These are phyloP conservation scores for Isichthys henryi DNA, from an alignment of 2,113 vertebrate genomes.

Conservation along the genomic window DNA sequence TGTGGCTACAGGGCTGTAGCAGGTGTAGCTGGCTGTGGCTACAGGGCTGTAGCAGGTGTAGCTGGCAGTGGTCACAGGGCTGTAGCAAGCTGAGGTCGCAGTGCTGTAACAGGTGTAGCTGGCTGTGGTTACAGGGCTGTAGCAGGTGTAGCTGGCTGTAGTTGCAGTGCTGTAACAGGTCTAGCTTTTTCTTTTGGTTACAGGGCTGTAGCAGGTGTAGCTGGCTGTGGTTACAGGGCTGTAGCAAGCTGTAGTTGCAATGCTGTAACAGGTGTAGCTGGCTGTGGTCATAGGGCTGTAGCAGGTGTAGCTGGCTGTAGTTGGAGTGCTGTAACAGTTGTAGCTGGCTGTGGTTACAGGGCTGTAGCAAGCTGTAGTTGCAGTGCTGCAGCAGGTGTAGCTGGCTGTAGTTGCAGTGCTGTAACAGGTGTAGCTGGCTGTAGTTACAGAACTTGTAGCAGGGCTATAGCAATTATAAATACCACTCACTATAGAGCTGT, in stretches of 20 bases:
- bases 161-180: not conserved
- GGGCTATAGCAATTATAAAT: not conserved
- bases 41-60: not conserved
- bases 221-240: not conserved
- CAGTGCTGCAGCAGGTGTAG: not conserved
- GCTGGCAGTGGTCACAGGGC: not conserved
- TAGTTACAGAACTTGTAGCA: too few species aligned
- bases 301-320: not conserved
- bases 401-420: not conserved
- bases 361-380: not conserved
- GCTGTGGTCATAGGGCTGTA: accelerated
- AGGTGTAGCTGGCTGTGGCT: not conserved
- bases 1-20: not conserved
- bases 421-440: too few species aligned
- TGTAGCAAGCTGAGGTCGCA: too few species aligned
- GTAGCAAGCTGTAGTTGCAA: not conserved
- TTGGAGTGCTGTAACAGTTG: not conserved
- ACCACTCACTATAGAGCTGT: not conserved
- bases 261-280: not conserved
- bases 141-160: not conserved
- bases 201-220: not conserved
- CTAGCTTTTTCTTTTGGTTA: not conserved
- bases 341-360: not conserved
- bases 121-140: not conserved
- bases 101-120: not conserved